These are phyloP conservation scores for Holothuria leucospilota DNA, from an alignment of 53 echinoderm and acorn worm species.

Conservation along the genomic window DNA sequence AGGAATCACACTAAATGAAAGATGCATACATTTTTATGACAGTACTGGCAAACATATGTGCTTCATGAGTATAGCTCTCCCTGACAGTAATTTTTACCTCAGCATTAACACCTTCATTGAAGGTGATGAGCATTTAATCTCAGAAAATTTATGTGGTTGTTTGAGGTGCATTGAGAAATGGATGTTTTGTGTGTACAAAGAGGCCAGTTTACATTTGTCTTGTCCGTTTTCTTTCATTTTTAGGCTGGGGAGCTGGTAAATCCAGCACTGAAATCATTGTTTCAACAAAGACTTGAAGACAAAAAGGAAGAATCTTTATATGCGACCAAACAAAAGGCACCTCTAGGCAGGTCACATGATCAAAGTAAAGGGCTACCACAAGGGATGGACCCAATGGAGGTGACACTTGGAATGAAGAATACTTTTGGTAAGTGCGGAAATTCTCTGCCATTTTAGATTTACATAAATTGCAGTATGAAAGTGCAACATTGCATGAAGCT, in stretches of 20 bases:
- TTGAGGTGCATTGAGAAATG: too few species aligned
- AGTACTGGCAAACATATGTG: too few species aligned
- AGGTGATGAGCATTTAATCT: too few species aligned
- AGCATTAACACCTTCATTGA: too few species aligned
- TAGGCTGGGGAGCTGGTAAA: slow-evolving; percentile 93
- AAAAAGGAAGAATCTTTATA: slow-evolving; percentile 83
- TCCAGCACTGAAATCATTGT: slow-evolving; percentile 83
- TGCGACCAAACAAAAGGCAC: slow-evolving; percentile 92
- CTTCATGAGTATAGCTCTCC: too few species aligned
- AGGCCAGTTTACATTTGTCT: too few species aligned
- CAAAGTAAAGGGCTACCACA: slow-evolving; percentile 84
- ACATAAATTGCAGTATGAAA: too few species aligned
- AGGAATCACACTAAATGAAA: too few species aligned
- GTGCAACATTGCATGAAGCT: too few species aligned
- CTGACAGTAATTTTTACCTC: too few species aligned
- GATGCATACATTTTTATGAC: too few species aligned
- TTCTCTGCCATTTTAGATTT: not conserved
- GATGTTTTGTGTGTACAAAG: not conserved
- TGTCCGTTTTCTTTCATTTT: not conserved
- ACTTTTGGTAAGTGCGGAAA: slow-evolving; percentile 79
- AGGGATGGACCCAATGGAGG: slow-evolving; percentile 66
- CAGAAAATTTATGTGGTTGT: too few species aligned
- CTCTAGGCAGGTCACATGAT: slow-evolving; percentile 91
- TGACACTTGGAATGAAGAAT: slow-evolving; percentile 83
- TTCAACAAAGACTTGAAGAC: slow-evolving; percentile 81